These are phyloP conservation scores for Cistogaster globosa DNA, from an alignment of 2,888 invertebrate species.

Conservation along the genomic window DNA sequence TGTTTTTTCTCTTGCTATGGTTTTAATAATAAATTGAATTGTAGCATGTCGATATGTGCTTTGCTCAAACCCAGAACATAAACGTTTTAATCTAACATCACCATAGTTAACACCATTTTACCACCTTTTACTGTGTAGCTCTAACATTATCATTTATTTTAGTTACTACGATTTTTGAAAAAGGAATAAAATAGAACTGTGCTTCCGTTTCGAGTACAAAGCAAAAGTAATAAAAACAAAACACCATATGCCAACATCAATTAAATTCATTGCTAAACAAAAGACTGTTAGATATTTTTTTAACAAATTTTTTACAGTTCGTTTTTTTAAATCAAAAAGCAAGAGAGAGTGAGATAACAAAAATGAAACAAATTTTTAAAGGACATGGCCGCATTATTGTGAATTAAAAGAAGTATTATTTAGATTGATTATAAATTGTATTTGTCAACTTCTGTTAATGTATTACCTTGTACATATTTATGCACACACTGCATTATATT, in stretches of 20 bases:
- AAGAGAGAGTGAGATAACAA: conserved; percentile 73
- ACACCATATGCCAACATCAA: conserved; percentile 77
- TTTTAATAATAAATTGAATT: conserved; percentile 22
- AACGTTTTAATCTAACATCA: conserved; percentile 30
- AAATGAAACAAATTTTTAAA: conserved; percentile 16
- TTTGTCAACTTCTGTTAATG: too few species aligned
- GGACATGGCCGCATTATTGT: neutral
- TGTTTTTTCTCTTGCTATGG: conserved; percentile 23
- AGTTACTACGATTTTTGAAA: neutral
- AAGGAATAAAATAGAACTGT: conserved; percentile 9
- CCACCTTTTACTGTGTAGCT: neutral
- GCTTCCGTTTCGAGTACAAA: conserved; percentile 35
- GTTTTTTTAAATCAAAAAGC: neutral
- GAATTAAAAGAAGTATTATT: neutral
- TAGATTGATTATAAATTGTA: too few species aligned
- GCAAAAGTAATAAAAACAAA: conserved; percentile 41
- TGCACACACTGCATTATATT: too few species aligned
- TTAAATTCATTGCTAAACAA: conserved; percentile 80
- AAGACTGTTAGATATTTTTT: conserved; percentile 76
- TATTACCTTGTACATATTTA: too few species aligned
- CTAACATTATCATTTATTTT: conserved; percentile 6
- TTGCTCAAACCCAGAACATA: neutral
- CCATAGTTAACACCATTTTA: neutral
- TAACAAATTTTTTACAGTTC: neutral
- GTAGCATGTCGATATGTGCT: neutral